Base-by-base conservation (phyloP, 2,888 invertebrate genomes). In the Prosapia bicincta region DNA sequence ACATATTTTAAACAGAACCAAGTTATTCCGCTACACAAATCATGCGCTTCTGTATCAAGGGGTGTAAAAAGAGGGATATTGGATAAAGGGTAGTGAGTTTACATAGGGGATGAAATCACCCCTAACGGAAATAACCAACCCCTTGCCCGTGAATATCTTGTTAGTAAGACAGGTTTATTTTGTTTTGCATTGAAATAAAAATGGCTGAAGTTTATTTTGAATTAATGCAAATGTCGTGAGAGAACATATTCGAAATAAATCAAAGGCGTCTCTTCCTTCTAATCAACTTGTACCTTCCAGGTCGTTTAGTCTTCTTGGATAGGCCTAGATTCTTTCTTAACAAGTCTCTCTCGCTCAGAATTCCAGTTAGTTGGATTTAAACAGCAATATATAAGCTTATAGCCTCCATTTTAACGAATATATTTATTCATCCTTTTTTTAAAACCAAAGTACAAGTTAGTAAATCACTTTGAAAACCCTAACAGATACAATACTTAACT, bases 21-120 rank as follows among this genome's bases (percentile, higher is more conserved):
- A 2, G n/a, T 20, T 54, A 74, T 74, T 74, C 74, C 74, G 23
- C 43, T 26, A 74, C 74, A 74, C 74, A 74, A 74, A 74, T 74
- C 74, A 25, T 20, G 1, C 54, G 25, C 20, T 54, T 54, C 13
- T 54, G 54, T 54, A 54, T 54, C 54, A 20, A 54, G 54, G 54
- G 54, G 54, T 20, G 54, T 54, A 54, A 20, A 54, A 54, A 54
- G 20, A 54, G 54, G n/a, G n/a, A 54, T 54, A 54, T 54, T 20
- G 54, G 54, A 54, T 54, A 54, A 54, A 54, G 54, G 54, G 54
- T 54, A 54, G 54, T 20, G 13, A 3, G 54, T 54, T 54, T 54
- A 54, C 54, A 38, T 38, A 54, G 54, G 54, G 54, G 54, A 20
- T 1, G 20, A 54, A 54, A 20, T 20, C n/a, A 10, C n/a, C 54